These are phyloP conservation scores for Pseudoips prasinana DNA, from an alignment of 2,888 invertebrate species.

Conservation along the genomic window DNA sequence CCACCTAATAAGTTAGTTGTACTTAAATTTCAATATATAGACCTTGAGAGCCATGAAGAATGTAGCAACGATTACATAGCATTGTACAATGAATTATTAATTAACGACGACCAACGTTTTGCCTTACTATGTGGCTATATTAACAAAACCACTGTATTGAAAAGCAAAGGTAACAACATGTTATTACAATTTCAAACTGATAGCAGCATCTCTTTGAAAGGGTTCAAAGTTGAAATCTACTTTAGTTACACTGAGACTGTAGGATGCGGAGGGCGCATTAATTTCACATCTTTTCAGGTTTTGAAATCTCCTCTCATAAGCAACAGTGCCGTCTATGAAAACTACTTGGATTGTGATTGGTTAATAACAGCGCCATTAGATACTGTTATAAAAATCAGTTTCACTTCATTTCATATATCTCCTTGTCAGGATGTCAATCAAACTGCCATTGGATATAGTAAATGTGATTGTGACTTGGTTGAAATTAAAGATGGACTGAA, in stretches of 20 bases:
- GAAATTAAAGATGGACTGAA: conserved; percentile 88
- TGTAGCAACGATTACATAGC: conserved; percentile 84
- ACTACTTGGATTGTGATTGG: conserved; percentile 90
- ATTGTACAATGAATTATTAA: conserved; percentile 74
- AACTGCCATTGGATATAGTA: conserved; percentile 55
- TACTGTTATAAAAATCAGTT: conserved; percentile 83
- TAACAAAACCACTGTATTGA: conserved; percentile 77
- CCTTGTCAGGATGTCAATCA: conserved; percentile 62
- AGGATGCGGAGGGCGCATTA: conserved; percentile 88
- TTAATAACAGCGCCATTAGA: conserved; percentile 81
- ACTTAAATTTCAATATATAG: conserved; percentile 83
- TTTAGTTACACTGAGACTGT: conserved; percentile 80
- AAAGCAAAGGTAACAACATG: conserved; percentile 82
- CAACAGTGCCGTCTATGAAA: conserved; percentile 78
- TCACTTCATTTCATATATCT: conserved; percentile 79
- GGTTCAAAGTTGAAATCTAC: conserved; percentile 82
- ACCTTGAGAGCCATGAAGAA: conserved; percentile 65
- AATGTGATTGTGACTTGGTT: conserved; percentile 88
- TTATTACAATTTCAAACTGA: conserved; percentile 78
- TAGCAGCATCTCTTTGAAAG: conserved; percentile 58
- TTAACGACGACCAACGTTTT: conserved; percentile 65
- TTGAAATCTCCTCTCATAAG: conserved; percentile 64
- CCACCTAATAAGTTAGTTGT: conserved; percentile 84
- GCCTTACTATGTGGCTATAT: conserved; percentile 86
- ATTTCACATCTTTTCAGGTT: conserved; percentile 64